Evolutionary conservation across 2,113 vertebrate genomes (phyloP), one percentile per base, ranked within the genome.

Genomic region (Dermatemys mawii): DNA sequence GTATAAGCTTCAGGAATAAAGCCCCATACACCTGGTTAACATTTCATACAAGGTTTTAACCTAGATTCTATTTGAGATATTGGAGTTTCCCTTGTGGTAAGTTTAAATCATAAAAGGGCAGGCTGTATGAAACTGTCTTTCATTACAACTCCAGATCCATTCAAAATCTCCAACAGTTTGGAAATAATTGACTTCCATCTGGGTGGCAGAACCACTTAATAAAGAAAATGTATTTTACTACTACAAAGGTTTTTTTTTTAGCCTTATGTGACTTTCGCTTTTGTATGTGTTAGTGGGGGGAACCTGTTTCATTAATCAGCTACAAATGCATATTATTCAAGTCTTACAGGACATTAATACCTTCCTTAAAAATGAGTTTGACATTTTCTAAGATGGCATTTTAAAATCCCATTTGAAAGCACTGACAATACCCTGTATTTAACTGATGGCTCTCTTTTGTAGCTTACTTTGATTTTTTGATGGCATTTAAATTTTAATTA

Each of bases 41-140:
- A 50, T 87, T 81, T n/a, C 48, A 24, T 38, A 67, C 12, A 85
- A 17, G 6, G 22, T 55, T 49, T 94, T 83, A 88, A 89, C 35
- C 19, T 46, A 38, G 24, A 48, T 78, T 93, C 73, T 21, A 38
- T 44, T 49, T 50, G 82, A 84, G 27, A 50, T 46, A 54, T 70
- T 87, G 12, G 35, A 29, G 53, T 29, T 51, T 85, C 29, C 51
- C 46, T 5, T 29, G 26, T 87, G 32, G 5, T 50, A 38, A 21
- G 2, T 86, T 54, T 75, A 24, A 17, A 53, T 86, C n/a, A 50
- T 35, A 73, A 90, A 94, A 83, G 2, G 26, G 75, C 9, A 78
- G 49, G 2, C 1, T 4, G 0, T n/a, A 29, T 60, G 44, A 67
- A 13, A 76, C 2, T 7, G 14, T 5, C 54, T 86, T 81, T 90